Conservation (phyloP, 2,113 vertebrate genomes). For the Tenrec ecaudatus region DNA sequence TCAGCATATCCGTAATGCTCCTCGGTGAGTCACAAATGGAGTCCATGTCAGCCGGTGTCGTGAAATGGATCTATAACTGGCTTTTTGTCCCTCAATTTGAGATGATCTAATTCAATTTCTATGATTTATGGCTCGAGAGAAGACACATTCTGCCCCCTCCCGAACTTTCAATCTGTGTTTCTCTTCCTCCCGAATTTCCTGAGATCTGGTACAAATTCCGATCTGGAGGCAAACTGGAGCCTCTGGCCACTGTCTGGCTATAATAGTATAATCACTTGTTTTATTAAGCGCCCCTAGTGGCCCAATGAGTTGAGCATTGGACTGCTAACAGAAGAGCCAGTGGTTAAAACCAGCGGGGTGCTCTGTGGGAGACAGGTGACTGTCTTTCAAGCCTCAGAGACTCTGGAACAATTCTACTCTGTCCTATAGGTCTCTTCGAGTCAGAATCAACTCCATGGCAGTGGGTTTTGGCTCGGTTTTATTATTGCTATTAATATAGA, state of each 20-base stretch:
- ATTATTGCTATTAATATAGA: constrained; percentile 38
- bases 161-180: constrained; percentile 53
- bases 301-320: too few relatives aligned
- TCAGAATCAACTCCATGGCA: too few relatives aligned
- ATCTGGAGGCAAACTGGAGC: constrained; percentile 33
- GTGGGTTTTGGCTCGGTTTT: not conserved
- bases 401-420: too few relatives aligned
- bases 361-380: too few relatives aligned
- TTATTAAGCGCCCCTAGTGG: not conserved
- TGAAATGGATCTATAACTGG: constrained; percentile 87
- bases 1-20: constrained; percentile 86
- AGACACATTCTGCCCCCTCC: constrained; percentile 62
- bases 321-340: too few relatives aligned
- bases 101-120: constrained; percentile 88
- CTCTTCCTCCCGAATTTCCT: constrained; percentile 58
- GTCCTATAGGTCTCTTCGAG: too few relatives aligned
- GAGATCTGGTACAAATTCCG: constrained; percentile 65
- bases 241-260: not conserved
- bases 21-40: constrained; percentile 86
- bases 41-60: constrained; percentile 79
- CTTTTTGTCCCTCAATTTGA: constrained; percentile 87
- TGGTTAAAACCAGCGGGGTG: too few relatives aligned
- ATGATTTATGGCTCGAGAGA: constrained; percentile 84
- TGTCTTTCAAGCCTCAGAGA: too few relatives aligned
- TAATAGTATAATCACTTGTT: not conserved